Evolutionary conservation across 2,113 vertebrate genomes (phyloP), one percentile per base, ranked within the genome.

Genomic region (Aptenodytes forsteri): DNA sequence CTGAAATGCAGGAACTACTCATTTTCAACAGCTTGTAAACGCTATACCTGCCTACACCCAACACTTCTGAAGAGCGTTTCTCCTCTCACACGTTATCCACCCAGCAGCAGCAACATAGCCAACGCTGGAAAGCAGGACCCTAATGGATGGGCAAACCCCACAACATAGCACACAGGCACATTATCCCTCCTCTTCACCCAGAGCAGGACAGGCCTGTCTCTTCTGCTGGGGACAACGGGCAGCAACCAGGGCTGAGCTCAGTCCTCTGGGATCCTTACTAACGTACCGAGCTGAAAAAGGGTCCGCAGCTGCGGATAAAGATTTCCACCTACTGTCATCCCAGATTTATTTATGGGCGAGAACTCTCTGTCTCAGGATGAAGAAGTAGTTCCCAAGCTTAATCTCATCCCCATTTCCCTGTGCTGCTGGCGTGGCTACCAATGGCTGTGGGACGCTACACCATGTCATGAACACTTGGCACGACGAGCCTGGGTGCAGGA

Each of bases 81-180:
- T 61, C 27, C 71, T 14, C 12, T 4, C 47, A 30, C 30, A 4
- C 0, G 0, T 55, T 4, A 3, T 1, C n/a, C 29, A 23, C 49
- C 19, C 75, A 62, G 29, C 44, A 71, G 21, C 54, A 61, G 23
- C 22, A 61, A 9, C 42, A n/a, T 1, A 19, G 15, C 65, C 58
- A 34, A 3, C 13, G 1, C 30, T 32, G 26, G 36, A 23, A 10
- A 77, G 13, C 64, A 65, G n/a, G 29, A 42, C 15, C 40, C 54
- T 2, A 1, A 10, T 0, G 1, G 27, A 19, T 0, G 2, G 20
- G 8, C 26, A 50, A 47, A 67, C 0, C 27, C 18, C 27, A 20
- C 26, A 30, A 4, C 38, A 15, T 2, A 5, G 23, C 50, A 38
- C 16, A 16, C 19, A 10, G 0, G 1, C 34, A 7, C 36, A 64